Conservation (phyloP, 2,888 invertebrate species). For the Scaptomyza caliginosa region DNA sequence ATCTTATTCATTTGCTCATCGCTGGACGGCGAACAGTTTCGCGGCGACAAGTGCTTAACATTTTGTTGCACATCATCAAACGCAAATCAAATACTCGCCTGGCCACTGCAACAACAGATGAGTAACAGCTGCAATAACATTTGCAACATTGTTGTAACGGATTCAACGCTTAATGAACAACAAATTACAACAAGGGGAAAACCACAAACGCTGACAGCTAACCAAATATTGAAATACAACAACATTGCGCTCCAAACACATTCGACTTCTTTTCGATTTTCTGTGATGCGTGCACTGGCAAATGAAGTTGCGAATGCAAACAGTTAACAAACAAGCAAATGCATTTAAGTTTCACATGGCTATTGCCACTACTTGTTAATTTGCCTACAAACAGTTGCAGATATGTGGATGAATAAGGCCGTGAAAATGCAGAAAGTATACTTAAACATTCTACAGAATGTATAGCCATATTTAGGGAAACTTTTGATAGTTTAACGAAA, state of each 20-base stretch:
- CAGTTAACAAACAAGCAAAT: constrained; percentile 10
- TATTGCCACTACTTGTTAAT: constrained; percentile 39
- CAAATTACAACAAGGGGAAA: neutral
- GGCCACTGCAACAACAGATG: constrained; percentile 14
- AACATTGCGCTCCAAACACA: neutral
- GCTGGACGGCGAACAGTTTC: neutral
- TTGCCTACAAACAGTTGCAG: too few relatives aligned
- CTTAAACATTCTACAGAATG: too few relatives aligned
- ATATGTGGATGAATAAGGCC: too few relatives aligned
- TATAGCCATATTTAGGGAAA: too few relatives aligned
- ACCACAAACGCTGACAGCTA: constrained; percentile 8
- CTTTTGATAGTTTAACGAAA: neutral
- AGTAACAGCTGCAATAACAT: constrained; percentile 14
- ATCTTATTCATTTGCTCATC: neutral
- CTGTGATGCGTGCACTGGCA: constrained; percentile 20
- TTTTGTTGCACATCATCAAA: constrained; percentile 43
- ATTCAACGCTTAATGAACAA: constrained; percentile 16
- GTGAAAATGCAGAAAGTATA: too few relatives aligned
- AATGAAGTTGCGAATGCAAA: constrained; percentile 39
- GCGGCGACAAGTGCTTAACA: constrained; percentile 34
- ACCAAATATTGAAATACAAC: constrained; percentile 22
- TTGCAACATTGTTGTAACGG: neutral
- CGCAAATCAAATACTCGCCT: constrained; percentile 34
- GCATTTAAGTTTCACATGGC: constrained; percentile 36
- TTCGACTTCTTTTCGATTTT: constrained; percentile 15